phyloP scores from a whole-genome alignment of 2,113 vertebrate genomes.

The Corvus cornix region DNA sequence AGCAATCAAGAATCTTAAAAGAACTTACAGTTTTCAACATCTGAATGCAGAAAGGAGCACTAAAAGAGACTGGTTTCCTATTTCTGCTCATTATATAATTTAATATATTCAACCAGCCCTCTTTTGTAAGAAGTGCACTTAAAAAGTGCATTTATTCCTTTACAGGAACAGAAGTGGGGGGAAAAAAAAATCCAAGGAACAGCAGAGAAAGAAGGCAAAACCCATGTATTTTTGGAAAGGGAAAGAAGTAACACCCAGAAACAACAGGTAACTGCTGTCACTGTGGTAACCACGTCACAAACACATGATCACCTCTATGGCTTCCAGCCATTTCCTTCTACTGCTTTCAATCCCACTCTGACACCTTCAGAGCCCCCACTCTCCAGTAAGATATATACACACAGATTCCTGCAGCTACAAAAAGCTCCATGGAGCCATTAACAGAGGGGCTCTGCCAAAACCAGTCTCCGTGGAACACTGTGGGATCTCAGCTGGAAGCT shows the following conservation, averaged over 20 bases:
- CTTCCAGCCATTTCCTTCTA: not conserved
- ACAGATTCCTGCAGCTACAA: not conserved
- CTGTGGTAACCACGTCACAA: not conserved
- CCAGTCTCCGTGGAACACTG: accelerated
- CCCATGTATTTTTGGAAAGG: not conserved
- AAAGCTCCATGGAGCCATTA: not conserved
- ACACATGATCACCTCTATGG: accelerated
- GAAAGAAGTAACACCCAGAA: not conserved
- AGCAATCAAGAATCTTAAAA: not conserved
- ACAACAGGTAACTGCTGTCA: not conserved
- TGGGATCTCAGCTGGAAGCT: not conserved
- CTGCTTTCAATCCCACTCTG: not conserved
- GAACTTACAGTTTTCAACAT: not conserved
- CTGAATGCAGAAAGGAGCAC: not conserved
- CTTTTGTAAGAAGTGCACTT: not conserved
- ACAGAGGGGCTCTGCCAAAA: not conserved
- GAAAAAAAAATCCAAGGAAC: not conserved
- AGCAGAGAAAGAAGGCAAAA: not conserved
- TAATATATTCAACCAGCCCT: not conserved
- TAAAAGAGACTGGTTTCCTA: not conserved
- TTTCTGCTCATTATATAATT: not conserved
- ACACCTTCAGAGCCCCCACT: not conserved
- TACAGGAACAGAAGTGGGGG: not conserved
- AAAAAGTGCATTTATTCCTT: not conserved
- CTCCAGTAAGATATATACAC: accelerated